Percentiles rank a stretch among this genome's conserved stretches.
These are phyloP conservation scores for Drymonia ruficornis DNA, from an alignment of 2,888 invertebrate species.

Conservation along the genomic window DNA sequence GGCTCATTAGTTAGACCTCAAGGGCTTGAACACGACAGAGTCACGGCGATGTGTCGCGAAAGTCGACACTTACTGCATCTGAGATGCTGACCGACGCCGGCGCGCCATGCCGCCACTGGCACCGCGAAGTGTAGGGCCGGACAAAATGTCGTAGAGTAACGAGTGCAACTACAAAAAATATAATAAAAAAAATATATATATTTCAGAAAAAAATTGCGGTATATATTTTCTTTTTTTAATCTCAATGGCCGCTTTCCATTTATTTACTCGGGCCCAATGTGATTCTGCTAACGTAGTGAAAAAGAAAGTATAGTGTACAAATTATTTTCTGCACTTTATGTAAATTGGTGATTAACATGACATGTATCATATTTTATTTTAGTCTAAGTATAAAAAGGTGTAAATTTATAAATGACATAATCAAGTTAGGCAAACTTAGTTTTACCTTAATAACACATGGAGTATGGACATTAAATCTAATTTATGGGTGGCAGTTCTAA, in stretches of 20 bases:
- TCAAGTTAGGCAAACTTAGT: background rate
- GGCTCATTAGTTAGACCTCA: constrained; percentile 30
- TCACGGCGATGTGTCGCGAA: constrained; percentile 52
- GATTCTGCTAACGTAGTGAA: no score
- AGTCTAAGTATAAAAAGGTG: background rate
- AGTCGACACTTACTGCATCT: constrained; percentile 47
- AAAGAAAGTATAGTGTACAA: no score
- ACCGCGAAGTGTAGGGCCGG: constrained; percentile 19
- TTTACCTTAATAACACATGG: background rate
- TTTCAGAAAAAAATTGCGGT: background rate
- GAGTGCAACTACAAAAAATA: background rate
- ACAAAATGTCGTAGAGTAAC: constrained; percentile 7
- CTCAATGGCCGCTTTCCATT: no score
- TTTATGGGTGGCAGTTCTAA: background rate
- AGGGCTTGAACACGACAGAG: constrained; percentile 32
- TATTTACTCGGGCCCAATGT: no score
- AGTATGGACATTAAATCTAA: background rate
- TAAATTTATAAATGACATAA: background rate
- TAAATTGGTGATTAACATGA: no score
- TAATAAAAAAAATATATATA: background rate
- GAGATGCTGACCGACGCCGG: constrained; percentile 56
- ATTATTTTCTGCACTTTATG: no score
- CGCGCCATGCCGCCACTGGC: constrained; percentile 45
- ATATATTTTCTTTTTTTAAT: no score
- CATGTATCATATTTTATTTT: background rate